phyloP scores from a whole-genome alignment of 2,888 invertebrate genomes.

The Lasioglossum pauxillum region DNA sequence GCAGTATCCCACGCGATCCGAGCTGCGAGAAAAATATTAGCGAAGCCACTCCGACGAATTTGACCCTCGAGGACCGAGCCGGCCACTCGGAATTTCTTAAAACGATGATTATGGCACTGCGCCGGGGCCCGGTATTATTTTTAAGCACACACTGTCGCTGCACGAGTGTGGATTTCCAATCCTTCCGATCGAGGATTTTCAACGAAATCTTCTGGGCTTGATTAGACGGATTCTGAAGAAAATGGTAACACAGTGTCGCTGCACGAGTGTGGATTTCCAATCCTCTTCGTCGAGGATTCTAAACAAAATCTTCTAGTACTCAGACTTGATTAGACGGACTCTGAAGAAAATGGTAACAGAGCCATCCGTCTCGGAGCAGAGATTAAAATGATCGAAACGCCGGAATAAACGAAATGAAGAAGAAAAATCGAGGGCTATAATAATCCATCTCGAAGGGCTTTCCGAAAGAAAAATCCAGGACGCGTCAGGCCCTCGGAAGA shows the following conservation, averaged over 20 bases:
- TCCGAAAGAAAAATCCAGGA: background rate
- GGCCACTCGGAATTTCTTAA: constrained; percentile 3
- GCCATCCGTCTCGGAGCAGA: background rate
- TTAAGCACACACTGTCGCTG: background rate
- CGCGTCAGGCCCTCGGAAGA: background rate
- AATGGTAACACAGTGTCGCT: too few species aligned
- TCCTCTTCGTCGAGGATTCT: too few species aligned
- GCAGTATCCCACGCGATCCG: constrained; percentile 42
- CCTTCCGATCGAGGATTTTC: background rate
- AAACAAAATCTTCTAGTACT: too few species aligned
- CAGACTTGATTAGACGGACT: background rate
- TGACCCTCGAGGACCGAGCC: constrained; percentile 20
- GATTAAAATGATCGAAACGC: background rate
- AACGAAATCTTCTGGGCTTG: too few species aligned
- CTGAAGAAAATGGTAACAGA: background rate
- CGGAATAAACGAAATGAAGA: background rate
- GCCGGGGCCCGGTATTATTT: background rate
- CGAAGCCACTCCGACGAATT: constrained; percentile 42
- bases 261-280: too few species aligned
- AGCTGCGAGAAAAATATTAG: constrained; percentile 65
- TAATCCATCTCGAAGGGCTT: background rate
- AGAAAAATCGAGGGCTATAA: background rate
- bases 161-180: background rate
- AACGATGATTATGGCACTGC: background rate
- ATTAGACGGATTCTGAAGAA: too few species aligned